Evolutionary conservation across 2,113 vertebrate genomes (phyloP).

Genomic region (Colossoma macropomum): DNA sequence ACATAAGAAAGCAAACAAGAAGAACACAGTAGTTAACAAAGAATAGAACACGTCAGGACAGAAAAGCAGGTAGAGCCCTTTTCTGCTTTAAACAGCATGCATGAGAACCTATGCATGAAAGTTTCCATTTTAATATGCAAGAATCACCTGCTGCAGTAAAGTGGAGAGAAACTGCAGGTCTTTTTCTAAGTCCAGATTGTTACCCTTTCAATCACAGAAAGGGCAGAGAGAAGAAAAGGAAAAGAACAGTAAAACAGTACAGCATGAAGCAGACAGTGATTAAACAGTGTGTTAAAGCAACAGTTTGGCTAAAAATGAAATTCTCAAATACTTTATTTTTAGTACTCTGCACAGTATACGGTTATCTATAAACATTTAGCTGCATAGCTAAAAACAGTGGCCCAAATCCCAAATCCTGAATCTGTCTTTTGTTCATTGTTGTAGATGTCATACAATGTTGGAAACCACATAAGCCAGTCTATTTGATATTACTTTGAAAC

Average conservation of each 20-base stretch:
- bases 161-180: slow-evolving; percentile 59
- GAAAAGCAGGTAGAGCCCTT: background rate
- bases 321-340: too few relatives aligned
- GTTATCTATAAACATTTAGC: too few relatives aligned
- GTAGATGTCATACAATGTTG: too few relatives aligned
- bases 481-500: too few relatives aligned
- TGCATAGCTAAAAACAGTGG: too few relatives aligned
- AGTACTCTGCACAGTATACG: too few relatives aligned
- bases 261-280: background rate
- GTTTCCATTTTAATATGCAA: background rate
- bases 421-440: too few relatives aligned
- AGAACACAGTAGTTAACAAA: slow-evolving; percentile 4
- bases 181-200: slow-evolving; percentile 57
- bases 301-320: background rate
- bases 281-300: background rate
- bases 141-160: slow-evolving; percentile 67
- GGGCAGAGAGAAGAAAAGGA: slow-evolving; percentile 41
- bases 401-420: too few relatives aligned
- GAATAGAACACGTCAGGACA: background rate
- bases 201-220: slow-evolving; percentile 54
- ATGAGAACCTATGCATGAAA: background rate
- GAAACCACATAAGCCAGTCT: too few relatives aligned
- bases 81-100: background rate
- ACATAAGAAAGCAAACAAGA: background rate
- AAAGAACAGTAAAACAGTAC: background rate